These are phyloP conservation scores for Ornithorhynchus anatinus DNA, from an alignment of 2,113 vertebrate species.

Conservation along the genomic window DNA sequence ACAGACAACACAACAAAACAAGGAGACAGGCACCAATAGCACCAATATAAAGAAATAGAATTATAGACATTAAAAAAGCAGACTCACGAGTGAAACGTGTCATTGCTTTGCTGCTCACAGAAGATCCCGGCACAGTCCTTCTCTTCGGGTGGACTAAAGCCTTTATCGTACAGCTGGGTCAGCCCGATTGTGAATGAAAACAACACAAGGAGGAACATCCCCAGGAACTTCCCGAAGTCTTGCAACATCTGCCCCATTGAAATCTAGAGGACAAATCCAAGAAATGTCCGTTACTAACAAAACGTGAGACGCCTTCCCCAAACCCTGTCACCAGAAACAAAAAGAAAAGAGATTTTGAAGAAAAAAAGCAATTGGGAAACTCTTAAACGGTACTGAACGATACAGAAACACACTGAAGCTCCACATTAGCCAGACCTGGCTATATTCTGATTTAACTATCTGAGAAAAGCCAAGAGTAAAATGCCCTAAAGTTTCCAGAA, in stretches of 20 bases:
- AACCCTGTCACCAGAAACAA: not conserved
- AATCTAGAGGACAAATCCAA: conserved; percentile 84
- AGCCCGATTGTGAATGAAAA: conserved; percentile 98
- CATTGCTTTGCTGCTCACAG: conserved; percentile 93
- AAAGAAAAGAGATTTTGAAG: not conserved
- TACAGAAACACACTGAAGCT: no score
- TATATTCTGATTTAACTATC: no score
- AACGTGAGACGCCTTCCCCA: no score
- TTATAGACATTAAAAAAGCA: not conserved
- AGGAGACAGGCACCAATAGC: no score
- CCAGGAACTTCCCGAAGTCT: conserved; percentile 97
- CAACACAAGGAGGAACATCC: conserved; percentile 95
- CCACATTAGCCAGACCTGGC: no score
- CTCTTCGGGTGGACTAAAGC: conserved; percentile 66
- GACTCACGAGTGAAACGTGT: conserved; percentile 93
- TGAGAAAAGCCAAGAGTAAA: no score
- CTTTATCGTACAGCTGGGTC: conserved; percentile 94
- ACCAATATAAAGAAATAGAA: no score
- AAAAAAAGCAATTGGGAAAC: no score
- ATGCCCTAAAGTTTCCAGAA: no score
- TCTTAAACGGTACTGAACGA: no score
- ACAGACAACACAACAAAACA: no score
- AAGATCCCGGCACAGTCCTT: conserved; percentile 94
- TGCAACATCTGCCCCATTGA: conserved; percentile 99
- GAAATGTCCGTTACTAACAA: not conserved